Conservation (phyloP, 2,888 invertebrate genomes). For the Selenia dentaria region DNA sequence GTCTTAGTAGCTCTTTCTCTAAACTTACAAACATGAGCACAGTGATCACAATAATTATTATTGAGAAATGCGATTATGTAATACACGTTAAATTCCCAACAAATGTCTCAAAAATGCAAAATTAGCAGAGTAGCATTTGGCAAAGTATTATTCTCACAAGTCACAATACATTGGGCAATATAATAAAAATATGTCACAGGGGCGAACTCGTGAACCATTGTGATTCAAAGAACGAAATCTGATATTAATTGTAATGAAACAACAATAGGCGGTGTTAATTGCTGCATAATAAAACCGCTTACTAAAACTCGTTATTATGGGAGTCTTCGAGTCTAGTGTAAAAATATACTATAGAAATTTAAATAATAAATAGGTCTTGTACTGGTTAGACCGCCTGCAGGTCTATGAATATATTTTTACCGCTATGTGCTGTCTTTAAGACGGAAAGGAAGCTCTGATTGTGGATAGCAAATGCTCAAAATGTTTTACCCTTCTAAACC, state of each 20-base stretch:
- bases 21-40: too few relatives aligned
- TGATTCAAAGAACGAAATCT: slow-evolving; percentile 40
- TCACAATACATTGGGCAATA: slow-evolving; percentile 43
- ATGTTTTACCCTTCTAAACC: too few relatives aligned
- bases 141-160: slow-evolving; percentile 35
- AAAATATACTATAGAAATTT: neutral
- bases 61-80: too few relatives aligned
- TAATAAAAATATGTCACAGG: slow-evolving; percentile 42
- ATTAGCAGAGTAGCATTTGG: neutral
- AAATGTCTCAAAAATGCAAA: neutral
- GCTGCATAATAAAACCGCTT: slow-evolving; percentile 30
- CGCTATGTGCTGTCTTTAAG: too few relatives aligned
- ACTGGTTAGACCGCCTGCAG: too few relatives aligned
- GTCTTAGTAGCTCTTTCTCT: too few relatives aligned
- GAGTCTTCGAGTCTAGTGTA: slow-evolving; percentile 4
- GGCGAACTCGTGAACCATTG: slow-evolving; percentile 40
- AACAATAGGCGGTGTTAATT: slow-evolving; percentile 37
- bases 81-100: neutral
- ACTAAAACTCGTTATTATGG: slow-evolving; percentile 20
- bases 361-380: too few relatives aligned
- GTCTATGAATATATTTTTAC: too few relatives aligned
- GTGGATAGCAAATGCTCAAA: too few relatives aligned
- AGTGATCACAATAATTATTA: too few relatives aligned
- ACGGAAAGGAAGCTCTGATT: too few relatives aligned
- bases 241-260: slow-evolving; percentile 41